Evolutionary conservation across 1,140 invertebrate genomes (phyloP), one percentile per base, ranked within the genome.

Genomic region (Brachionus paranguensis): DNA sequence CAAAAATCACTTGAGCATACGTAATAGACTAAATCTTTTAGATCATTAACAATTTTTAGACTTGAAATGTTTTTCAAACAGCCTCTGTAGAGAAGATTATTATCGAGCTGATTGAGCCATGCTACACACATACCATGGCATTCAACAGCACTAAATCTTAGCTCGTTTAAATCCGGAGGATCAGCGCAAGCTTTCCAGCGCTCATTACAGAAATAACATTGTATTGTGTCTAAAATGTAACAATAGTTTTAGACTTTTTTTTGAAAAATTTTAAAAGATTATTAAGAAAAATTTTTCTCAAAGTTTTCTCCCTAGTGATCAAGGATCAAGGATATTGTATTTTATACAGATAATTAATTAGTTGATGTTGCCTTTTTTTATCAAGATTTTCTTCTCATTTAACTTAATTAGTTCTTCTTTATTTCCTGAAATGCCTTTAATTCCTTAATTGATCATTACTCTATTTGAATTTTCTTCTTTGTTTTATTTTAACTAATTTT

Each of bases 151-250:
- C 45, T 76, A 50, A 27, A 50, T 76, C 50, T 47, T 50, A 76
- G 11, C 10, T 47, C 45, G 0, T 47, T 47, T 24, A 76, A 50
- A 50, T 76, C 27, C 0, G 20, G 17, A 7, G 72, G 72, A 50
- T 76, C 20, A 47, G 72, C 45, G 10, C 72, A 76, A 37, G 43
- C 27, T 50, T 76, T 50, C 72, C 72, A 76, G 17, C 72, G 43
- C 27, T 47, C 41, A 76, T 76, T 76, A 29, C 72, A 76, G 12
- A 50, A 47, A 50, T 76, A 76, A 27, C 72, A 76, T 14, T 50
- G 47, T 27, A 76, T 76, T 50, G 72, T 33, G 3, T 76, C 72
- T 76, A 12, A 27, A 50, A 50, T 29, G 4, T 45, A 53, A 37
- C 5, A 37, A 27, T 33, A 33, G 7, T 37, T 37, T 37, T 37